Evolutionary conservation across 2,113 vertebrate species (phyloP).

Genomic region (Onychorhynchus coronatus): DNA sequence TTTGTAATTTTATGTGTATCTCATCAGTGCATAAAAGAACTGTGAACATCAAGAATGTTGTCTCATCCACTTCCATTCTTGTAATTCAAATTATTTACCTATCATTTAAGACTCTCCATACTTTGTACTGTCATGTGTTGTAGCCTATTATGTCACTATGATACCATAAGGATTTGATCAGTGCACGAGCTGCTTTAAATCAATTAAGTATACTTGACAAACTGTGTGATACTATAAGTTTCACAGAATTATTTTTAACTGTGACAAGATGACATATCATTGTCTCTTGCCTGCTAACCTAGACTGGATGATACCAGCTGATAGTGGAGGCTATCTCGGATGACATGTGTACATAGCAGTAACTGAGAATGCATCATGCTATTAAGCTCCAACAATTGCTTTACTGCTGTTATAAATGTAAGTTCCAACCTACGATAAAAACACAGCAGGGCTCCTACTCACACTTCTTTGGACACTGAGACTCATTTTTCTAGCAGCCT

Average conservation of each 20-base stretch:
- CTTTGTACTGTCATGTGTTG: slow-evolving; percentile 8
- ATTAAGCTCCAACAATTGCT: slow-evolving; percentile 51
- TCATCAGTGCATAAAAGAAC: not conserved
- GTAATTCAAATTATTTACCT: slow-evolving; percentile 38
- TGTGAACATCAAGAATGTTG: not conserved
- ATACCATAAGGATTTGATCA: slow-evolving; percentile 36
- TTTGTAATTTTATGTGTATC: not conserved
- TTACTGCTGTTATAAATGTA: slow-evolving; percentile 65
- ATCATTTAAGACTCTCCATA: not conserved
- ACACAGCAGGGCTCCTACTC: slow-evolving; percentile 43
- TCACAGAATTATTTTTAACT: slow-evolving; percentile 53
- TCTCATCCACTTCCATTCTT: not conserved
- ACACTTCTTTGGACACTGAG: slow-evolving; percentile 29
- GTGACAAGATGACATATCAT: slow-evolving; percentile 48
- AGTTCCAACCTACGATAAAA: slow-evolving; percentile 36
- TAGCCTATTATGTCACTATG: slow-evolving; percentile 27
- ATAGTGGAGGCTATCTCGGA: not conserved
- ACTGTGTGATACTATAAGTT: slow-evolving; percentile 29
- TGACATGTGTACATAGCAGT: slow-evolving; percentile 21
- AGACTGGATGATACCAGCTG: slow-evolving; percentile 37
- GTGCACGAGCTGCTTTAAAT: slow-evolving; percentile 38
- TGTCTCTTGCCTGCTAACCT: slow-evolving; percentile 50
- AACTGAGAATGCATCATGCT: slow-evolving; percentile 34
- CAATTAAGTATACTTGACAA: slow-evolving; percentile 55
- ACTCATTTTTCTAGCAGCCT: slow-evolving; percentile 19